Evolutionary conservation across 2,797 vertebrate species (phyloP).

Genomic region (Dendrocincla fuliginosa): DNA sequence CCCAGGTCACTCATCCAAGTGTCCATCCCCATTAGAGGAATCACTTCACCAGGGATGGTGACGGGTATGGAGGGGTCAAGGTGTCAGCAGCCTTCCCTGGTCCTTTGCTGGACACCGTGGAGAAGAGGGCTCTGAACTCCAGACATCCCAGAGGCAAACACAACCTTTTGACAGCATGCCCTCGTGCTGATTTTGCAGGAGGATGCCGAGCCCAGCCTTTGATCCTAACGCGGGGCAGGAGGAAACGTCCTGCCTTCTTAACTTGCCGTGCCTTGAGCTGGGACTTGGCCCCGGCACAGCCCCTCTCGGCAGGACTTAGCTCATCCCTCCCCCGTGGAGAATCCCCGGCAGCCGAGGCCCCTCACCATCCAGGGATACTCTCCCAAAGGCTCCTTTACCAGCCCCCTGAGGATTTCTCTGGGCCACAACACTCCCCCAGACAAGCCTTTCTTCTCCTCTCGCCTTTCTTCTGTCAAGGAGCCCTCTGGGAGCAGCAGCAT

Average conservation of each 20-base stretch:
- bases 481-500: slow-evolving; percentile 33
- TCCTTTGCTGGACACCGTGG: background rate
- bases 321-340: background rate
- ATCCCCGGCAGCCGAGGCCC: background rate
- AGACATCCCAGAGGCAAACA: accelerated
- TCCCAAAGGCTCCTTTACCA: slow-evolving; percentile 19
- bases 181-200: background rate
- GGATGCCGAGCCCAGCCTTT: background rate
- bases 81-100: accelerated
- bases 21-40: background rate
- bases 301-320: background rate
- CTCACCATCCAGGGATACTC: background rate
- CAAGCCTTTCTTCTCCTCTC: slow-evolving; percentile 39
- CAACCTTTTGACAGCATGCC: background rate
- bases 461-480: slow-evolving; percentile 44
- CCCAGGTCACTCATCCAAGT: background rate
- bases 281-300: accelerated
- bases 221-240: accelerated
- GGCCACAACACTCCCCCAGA: background rate
- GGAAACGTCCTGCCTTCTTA: background rate
- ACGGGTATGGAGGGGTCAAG: accelerated
- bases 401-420: background rate
- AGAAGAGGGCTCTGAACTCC: background rate
- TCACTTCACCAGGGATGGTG: accelerated
- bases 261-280: background rate